Evolutionary conservation across 2,888 invertebrate species (phyloP), one percentile per base, ranked within the genome.

Genomic region (Campoplex capitator): DNA sequence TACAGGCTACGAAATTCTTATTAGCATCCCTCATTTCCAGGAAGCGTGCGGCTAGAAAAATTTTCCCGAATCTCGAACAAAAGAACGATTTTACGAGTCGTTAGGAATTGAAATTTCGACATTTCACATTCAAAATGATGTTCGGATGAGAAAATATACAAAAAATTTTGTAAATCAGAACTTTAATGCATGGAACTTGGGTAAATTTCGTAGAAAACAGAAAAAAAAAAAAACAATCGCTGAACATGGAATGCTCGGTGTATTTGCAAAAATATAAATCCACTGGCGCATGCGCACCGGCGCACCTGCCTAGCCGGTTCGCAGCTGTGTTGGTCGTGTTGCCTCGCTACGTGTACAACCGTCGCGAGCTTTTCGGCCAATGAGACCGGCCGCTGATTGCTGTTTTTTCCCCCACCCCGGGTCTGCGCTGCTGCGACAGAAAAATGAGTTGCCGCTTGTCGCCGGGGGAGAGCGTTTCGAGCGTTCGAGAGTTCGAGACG

Each of bases 401-500:
- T 45, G 45, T 45, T 42, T 7, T 38, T 42, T 11, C 45, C 45
- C 11, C 45, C 18, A 6, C 7, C 32, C 7, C 62, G 32, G 62
- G 6, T 28, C 11, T 13, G 23, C 11, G 28, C 62, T 32, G 32
- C 6, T 62, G 62, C 51, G 1, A 32, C 2, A 62, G 28, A 62
- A 62, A 62, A 62, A 32, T 4, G 28, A 3, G 62, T 62, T 62
- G 62, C 58, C 16, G 32, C 32, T 62, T 16, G 6, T 16, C 16
- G 32, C 62, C 62, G 62, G 62, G 3, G 32, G 62, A 62, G 32
- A 62, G 62, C 62, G 62, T 28, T 28, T 62, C 62, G 62, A 62
- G 62, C 62, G 62, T 3, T 28, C 32, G 28, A 56, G 56, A 56
- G 23, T 6, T 6, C 38, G 42, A 42, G 42, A 42, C 58, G 28